These are phyloP conservation scores for Sisyra nigra DNA, from an alignment of 2,888 invertebrate species.

Conservation along the genomic window DNA sequence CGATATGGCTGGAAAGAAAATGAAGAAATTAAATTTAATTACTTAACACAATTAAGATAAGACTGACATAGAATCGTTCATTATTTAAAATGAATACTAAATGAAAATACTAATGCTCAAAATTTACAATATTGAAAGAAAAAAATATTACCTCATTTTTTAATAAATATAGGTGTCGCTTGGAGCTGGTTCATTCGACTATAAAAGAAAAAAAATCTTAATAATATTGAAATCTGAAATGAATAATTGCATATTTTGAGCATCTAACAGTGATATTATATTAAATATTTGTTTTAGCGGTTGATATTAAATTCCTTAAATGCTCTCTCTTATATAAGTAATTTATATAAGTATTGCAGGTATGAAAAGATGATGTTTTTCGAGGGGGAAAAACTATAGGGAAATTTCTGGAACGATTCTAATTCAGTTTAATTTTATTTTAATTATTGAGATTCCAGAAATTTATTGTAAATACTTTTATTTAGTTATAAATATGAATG, in stretches of 20 bases:
- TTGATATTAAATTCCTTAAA: no score
- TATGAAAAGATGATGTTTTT: no score
- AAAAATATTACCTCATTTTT: constrained; percentile 29
- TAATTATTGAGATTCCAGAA: no score
- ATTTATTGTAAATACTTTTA: no score
- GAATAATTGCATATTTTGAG: constrained; percentile 9
- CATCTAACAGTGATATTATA: neutral
- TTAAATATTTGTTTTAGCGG: no score
- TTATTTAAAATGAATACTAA: neutral
- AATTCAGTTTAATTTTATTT: no score
- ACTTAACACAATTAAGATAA: neutral
- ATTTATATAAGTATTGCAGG: no score
- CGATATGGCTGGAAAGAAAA: constrained; percentile 50
- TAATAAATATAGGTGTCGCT: constrained; percentile 83
- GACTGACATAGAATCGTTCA: neutral
- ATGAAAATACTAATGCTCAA: constrained; percentile 10
- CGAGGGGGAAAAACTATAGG: no score
- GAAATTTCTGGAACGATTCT: no score
- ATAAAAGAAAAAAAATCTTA: constrained; percentile 27
- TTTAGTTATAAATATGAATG: no score
- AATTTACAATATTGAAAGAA: constrained; percentile 11
- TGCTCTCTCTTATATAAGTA: no score
- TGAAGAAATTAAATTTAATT: neutral
- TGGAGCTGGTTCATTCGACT: constrained; percentile 58
- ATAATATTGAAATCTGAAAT: constrained; percentile 4